Conservation (phyloP, 2,888 invertebrate genomes). For the Dromius quadrimaculatus region DNA sequence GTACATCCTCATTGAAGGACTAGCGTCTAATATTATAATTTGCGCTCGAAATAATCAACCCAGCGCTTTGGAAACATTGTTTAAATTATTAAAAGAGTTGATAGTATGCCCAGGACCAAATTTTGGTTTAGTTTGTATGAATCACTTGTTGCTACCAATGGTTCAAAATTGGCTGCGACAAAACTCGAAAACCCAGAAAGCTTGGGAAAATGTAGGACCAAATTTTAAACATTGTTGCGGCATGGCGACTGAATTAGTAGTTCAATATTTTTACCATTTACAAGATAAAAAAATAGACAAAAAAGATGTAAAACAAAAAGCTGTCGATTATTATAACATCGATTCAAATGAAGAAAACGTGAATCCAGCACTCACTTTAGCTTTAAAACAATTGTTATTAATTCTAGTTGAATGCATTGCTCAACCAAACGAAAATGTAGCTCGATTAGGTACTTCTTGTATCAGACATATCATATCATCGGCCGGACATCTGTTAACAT, state of each 20-base stretch:
- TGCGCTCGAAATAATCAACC: conserved; percentile 84
- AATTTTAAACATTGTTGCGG: conserved; percentile 97
- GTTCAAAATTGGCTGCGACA: conserved; percentile 93
- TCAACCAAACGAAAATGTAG: conserved; percentile 90
- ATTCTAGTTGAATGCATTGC: conserved; percentile 92
- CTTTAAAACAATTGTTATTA: conserved; percentile 86
- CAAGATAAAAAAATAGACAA: conserved; percentile 69
- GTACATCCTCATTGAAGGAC: conserved; percentile 89
- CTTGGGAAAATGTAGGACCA: conserved; percentile 83
- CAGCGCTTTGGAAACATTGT: conserved; percentile 87
- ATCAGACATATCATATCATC: conserved; percentile 87
- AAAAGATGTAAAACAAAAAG: conserved; percentile 61
- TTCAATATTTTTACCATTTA: conserved; percentile 84
- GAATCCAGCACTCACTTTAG: conserved; percentile 77
- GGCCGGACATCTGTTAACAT: conserved; percentile 83
- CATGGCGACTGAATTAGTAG: conserved; percentile 90
- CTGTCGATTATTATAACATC: conserved; percentile 58
- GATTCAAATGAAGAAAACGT: conserved; percentile 62
- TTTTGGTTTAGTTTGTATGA: conserved; percentile 92
- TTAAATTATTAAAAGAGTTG: conserved; percentile 84
- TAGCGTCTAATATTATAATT: conserved; percentile 84
- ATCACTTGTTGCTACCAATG: conserved; percentile 90
- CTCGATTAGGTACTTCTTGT: conserved; percentile 92
- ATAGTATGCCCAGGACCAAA: conserved; percentile 86
- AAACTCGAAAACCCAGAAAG: conserved; percentile 71